phyloP scores from a whole-genome alignment of 1,140 invertebrate species.

The Euura saliciscinereae region DNA sequence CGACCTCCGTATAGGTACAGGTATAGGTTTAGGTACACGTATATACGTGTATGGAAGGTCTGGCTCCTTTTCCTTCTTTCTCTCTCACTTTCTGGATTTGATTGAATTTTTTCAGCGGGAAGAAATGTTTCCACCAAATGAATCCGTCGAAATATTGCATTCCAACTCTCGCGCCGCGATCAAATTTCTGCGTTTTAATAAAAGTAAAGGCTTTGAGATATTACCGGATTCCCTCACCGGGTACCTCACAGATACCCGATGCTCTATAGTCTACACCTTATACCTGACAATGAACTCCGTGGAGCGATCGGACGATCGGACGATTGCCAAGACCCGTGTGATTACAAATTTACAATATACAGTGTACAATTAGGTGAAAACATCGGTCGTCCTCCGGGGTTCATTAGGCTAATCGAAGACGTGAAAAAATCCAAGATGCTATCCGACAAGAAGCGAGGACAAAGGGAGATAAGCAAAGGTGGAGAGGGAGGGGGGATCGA shows the following conservation, averaged over 20 bases:
- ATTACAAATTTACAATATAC: not conserved
- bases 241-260: not conserved
- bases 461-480: not conserved
- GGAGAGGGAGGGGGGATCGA: not conserved
- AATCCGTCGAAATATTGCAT: slow-evolving; percentile 63
- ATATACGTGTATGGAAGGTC: too few species aligned
- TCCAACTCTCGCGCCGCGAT: slow-evolving; percentile 52
- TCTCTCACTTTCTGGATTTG: slow-evolving; percentile 57
- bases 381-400: not conserved
- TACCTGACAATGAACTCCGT: too few species aligned
- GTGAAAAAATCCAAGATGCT: slow-evolving; percentile 8
- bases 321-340: not conserved
- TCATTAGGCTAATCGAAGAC: not conserved
- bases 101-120: slow-evolving; percentile 60
- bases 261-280: not conserved
- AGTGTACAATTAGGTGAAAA: not conserved
- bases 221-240: too few species aligned
- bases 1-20: too few species aligned
- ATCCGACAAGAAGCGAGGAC: slow-evolving; percentile 24
- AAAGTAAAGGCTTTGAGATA: slow-evolving; percentile 29
- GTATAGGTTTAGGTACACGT: too few species aligned
- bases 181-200: slow-evolving; percentile 58
- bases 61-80: slow-evolving; percentile 13
- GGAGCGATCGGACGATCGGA: too few species aligned
- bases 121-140: slow-evolving; percentile 63